A percentile compares a stretch with the other conserved stretches of the same genome.
phyloP scores from a whole-genome alignment of 2,797 vertebrate genomes.

The Lagorchestes hirsutus region DNA sequence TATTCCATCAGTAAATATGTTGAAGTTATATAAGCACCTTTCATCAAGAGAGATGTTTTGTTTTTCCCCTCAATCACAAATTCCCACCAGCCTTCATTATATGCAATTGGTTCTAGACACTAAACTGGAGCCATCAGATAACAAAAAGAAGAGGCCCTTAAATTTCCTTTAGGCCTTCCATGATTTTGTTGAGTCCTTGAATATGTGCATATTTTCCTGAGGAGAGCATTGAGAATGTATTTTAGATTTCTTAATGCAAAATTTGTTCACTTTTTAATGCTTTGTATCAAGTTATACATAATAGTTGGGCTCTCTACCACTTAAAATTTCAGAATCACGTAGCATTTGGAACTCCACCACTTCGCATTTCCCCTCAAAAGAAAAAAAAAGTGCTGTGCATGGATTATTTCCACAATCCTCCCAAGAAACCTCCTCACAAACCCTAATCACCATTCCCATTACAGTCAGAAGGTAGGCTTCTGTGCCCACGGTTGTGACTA shows the following conservation, averaged over 20 bases:
- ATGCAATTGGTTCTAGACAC: not conserved
- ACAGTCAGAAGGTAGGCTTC: slow-evolving; percentile 30
- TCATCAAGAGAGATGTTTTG: not conserved
- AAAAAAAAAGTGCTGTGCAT: not conserved
- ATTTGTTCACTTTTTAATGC: not conserved
- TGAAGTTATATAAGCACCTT: slow-evolving; percentile 10
- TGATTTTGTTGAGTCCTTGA: slow-evolving; percentile 34
- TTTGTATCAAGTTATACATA: not conserved
- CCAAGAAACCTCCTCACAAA: not conserved
- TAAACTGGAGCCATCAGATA: slow-evolving; percentile 24
- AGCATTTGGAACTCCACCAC: not conserved
- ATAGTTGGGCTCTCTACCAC: not conserved
- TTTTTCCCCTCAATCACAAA: not conserved
- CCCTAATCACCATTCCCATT: slow-evolving; percentile 41
- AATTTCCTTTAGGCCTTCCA: slow-evolving; percentile 39
- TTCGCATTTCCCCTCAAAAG: not conserved
- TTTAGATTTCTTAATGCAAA: not conserved
- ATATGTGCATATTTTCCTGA: slow-evolving; percentile 6
- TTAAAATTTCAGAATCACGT: not conserved
- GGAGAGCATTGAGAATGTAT: not conserved
- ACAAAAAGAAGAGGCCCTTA: slow-evolving; percentile 7
- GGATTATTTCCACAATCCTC: not conserved
- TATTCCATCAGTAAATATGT: slow-evolving; percentile 10
- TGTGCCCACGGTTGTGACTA: slow-evolving; percentile 32
- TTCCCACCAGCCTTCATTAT: not conserved